These are phyloP conservation scores for Thamnaconus septentrionalis DNA, from an alignment of 2,113 vertebrate species.

Conservation along the genomic window DNA sequence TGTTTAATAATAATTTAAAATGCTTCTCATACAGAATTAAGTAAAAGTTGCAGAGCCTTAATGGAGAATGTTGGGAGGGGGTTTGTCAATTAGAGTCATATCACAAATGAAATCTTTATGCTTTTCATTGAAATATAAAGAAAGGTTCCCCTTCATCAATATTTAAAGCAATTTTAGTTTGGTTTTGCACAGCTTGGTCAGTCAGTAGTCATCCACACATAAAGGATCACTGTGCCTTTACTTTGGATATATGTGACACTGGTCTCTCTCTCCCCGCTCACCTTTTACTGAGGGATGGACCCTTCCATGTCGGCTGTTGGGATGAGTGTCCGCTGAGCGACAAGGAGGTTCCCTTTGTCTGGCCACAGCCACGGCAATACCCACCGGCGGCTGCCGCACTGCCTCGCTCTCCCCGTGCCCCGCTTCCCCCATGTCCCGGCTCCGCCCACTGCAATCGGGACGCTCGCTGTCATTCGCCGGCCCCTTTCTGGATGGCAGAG, in stretches of 20 bases:
- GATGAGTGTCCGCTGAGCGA: conserved; percentile 73
- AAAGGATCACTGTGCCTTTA: too few species aligned
- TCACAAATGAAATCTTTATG: not conserved
- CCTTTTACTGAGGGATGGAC: conserved; percentile 82
- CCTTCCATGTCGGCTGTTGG: conserved; percentile 79
- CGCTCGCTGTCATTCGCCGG: conserved; percentile 80
- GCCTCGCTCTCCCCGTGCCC: conserved; percentile 83
- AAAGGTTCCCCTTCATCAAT: not conserved
- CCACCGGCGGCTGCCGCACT: conserved; percentile 90
- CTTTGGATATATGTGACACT: too few species aligned
- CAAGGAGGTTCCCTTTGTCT: conserved; percentile 87
- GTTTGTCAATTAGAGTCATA: too few species aligned
- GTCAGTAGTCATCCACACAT: conserved; percentile 7
- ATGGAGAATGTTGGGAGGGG: too few species aligned
- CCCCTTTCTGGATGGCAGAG: conserved; percentile 77
- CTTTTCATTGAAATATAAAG: not conserved
- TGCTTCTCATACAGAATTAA: too few species aligned
- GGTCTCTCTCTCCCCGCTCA: conserved; percentile 35
- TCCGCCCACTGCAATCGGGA: conserved; percentile 83
- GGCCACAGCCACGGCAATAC: conserved; percentile 92
- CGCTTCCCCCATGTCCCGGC: conserved; percentile 82
- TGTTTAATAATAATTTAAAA: too few species aligned
- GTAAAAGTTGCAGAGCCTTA: too few species aligned
- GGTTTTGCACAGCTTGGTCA: conserved; percentile 30
- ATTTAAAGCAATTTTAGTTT: conserved; percentile 17